Evolutionary conservation across 2,797 vertebrate species (phyloP).

Genomic region (Mastacembelus armatus): DNA sequence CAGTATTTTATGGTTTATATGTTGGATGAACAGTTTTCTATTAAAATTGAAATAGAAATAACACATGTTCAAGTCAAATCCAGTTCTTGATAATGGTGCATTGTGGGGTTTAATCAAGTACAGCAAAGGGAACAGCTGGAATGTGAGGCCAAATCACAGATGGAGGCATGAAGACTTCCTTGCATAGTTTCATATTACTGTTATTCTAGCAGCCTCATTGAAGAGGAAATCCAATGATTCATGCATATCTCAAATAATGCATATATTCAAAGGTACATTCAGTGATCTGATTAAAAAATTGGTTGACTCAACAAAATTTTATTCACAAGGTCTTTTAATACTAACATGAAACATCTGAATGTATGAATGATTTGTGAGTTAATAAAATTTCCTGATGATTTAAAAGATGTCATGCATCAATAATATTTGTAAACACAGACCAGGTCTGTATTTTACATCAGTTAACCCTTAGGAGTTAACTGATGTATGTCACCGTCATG

Average conservation of each 20-base stretch:
- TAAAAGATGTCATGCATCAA: background rate
- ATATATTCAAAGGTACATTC: slow-evolving; percentile 6
- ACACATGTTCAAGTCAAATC: slow-evolving; percentile 77
- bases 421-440: slow-evolving; percentile 2
- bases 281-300: slow-evolving; percentile 1
- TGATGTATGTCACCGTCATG: no score
- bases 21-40: slow-evolving; percentile 80
- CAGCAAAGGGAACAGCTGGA: slow-evolving; percentile 62
- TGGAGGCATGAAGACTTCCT: slow-evolving; percentile 57
- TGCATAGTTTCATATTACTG: slow-evolving; percentile 51
- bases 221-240: slow-evolving; percentile 22
- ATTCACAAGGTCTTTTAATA: background rate
- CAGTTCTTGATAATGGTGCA: slow-evolving; percentile 69
- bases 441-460: background rate
- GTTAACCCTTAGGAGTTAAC: no score
- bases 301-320: background rate
- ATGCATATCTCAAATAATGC: slow-evolving; percentile 14
- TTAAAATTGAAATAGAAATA: slow-evolving; percentile 79
- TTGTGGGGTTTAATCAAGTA: slow-evolving; percentile 65
- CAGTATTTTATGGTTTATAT: slow-evolving; percentile 75
- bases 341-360: background rate
- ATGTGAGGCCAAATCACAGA: slow-evolving; percentile 62
- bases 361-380: background rate
- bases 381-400: background rate
- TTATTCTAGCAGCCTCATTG: slow-evolving; percentile 36